Evolutionary conservation across 1,140 invertebrate species (phyloP).

Genomic region (Mactra quadrangularis): DNA sequence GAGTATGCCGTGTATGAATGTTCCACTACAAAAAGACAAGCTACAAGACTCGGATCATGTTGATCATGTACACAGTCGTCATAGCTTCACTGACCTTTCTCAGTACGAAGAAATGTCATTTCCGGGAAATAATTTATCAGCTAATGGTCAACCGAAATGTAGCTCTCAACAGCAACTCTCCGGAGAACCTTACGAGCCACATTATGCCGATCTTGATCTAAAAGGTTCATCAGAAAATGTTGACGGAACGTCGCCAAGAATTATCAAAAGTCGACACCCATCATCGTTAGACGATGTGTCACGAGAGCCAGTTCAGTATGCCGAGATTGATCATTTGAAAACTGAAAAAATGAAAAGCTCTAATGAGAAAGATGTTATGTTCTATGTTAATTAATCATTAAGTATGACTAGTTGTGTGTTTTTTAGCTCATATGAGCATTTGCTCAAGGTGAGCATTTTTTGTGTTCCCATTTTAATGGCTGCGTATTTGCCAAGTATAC

Average conservation of each 20-base stretch:
- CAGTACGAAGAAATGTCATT: conserved; percentile 58
- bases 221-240: conserved; percentile 49
- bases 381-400: conserved; percentile 20
- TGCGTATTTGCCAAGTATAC: too few relatives aligned
- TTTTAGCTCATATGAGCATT: too few relatives aligned
- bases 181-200: not conserved
- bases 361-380: conserved; percentile 41
- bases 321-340: conserved; percentile 52
- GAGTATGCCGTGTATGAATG: conserved; percentile 57
- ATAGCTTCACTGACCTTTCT: conserved; percentile 49
- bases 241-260: conserved; percentile 30
- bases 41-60: not conserved
- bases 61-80: conserved; percentile 33
- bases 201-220: conserved; percentile 46
- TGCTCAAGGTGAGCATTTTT: too few relatives aligned
- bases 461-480: too few relatives aligned
- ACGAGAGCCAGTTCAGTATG: conserved; percentile 31
- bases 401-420: too few relatives aligned
- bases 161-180: conserved; percentile 48
- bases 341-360: conserved; percentile 32
- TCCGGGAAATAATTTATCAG: conserved; percentile 9
- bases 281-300: conserved; percentile 42
- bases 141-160: not conserved
- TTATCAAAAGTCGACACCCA: conserved; percentile 47
- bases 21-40: not conserved